These are phyloP conservation scores for Hemithea aestivaria DNA, from an alignment of 2,888 invertebrate species.

Conservation along the genomic window DNA sequence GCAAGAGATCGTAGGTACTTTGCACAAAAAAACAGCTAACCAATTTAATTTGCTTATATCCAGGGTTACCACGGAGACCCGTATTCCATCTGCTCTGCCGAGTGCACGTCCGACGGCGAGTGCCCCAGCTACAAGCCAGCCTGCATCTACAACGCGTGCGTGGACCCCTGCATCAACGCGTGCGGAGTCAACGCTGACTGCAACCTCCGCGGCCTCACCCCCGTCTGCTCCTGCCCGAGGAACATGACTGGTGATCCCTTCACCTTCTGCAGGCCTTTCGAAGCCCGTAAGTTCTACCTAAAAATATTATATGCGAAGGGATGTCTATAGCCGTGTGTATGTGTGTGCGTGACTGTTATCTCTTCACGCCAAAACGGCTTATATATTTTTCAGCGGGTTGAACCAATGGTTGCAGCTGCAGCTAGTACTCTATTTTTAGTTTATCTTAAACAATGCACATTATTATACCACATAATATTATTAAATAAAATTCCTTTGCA, in stretches of 20 bases:
- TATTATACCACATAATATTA: too few relatives aligned
- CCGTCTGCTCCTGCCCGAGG: constrained; percentile 91
- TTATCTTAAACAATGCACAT: too few relatives aligned
- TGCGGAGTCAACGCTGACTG: constrained; percentile 91
- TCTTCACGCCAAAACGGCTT: too few relatives aligned
- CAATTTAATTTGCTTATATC: too few relatives aligned
- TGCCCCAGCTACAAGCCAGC: constrained; percentile 88
- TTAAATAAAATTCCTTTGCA: too few relatives aligned
- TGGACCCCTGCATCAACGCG: constrained; percentile 89
- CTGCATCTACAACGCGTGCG: constrained; percentile 89
- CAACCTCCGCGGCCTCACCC: constrained; percentile 86
- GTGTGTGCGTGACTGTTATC: too few relatives aligned
- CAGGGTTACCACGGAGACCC: constrained; percentile 90
- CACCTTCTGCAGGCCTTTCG: constrained; percentile 88
- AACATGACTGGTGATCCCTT: constrained; percentile 94
- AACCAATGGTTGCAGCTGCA: too few relatives aligned
- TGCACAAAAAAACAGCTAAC: too few relatives aligned
- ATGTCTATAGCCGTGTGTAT: too few relatives aligned
- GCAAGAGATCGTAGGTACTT: too few relatives aligned
- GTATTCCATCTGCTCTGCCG: constrained; percentile 86
- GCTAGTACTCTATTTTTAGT: too few relatives aligned
- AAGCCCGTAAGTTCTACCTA: constrained; percentile 79
- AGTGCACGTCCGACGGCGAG: constrained; percentile 88
- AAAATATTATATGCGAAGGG: not conserved
- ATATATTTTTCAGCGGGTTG: too few relatives aligned